Percentiles rank a stretch among this genome's conserved stretches.
Conservation (phyloP, 2,113 vertebrate genomes). For the Ranitomeya imitator region DNA sequence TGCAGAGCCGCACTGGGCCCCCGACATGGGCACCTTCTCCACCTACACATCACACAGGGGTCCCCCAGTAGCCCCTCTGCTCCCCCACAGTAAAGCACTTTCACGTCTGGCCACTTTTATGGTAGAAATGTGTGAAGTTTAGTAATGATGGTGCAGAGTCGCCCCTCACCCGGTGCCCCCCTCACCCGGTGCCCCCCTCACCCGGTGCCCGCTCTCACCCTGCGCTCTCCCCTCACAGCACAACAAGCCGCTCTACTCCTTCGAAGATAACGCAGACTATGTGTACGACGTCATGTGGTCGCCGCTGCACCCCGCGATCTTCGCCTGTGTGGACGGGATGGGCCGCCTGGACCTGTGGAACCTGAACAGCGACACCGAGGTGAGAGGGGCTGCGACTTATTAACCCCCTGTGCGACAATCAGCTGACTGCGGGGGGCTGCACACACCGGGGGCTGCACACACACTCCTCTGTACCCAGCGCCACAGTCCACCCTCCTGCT, state of each 20-base stretch:
- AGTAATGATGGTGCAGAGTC: constrained; percentile 74
- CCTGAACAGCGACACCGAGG: constrained; percentile 97
- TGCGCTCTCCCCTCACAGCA: constrained; percentile 80
- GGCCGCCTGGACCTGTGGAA: constrained; percentile 96
- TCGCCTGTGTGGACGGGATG: constrained; percentile 96
- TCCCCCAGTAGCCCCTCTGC: constrained; percentile 11
- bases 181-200: too few species aligned
- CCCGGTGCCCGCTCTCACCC: constrained; percentile 80
- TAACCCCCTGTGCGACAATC: constrained; percentile 43
- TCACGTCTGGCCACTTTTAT: constrained; percentile 92
- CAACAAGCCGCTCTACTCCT: constrained; percentile 97
- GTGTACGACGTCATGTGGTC: constrained; percentile 99
- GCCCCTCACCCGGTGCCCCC: too few species aligned
- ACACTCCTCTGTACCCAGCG: too few species aligned
- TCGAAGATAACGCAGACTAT: constrained; percentile 98
- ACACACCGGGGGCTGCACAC: too few species aligned
- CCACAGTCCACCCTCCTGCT: neutral
- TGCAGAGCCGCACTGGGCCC: constrained; percentile 47
- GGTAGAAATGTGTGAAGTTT: constrained; percentile 94
- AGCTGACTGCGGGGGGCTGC: neutral
- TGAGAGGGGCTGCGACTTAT: constrained; percentile 72
- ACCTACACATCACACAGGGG: constrained; percentile 62
- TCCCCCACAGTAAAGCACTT: constrained; percentile 67
- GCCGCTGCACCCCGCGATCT: constrained; percentile 89
- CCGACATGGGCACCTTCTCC: constrained; percentile 53